These are phyloP conservation scores for Coenonympha arcania DNA, from an alignment of 2,888 invertebrate genomes.

Conservation along the genomic window DNA sequence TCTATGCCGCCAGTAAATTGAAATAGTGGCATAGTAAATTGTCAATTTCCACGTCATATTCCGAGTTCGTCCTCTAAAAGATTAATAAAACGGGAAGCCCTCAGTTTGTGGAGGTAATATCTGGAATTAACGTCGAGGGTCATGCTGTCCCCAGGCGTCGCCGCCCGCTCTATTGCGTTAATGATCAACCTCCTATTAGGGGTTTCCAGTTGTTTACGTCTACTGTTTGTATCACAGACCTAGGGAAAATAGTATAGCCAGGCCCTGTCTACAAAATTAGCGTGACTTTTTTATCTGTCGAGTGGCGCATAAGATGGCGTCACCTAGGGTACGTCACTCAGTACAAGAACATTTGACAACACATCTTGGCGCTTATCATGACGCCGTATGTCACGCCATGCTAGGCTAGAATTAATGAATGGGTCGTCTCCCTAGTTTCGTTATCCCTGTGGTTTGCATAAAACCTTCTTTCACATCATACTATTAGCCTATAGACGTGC, in stretches of 20 bases:
- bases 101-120: conserved; percentile 42
- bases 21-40: conserved; percentile 27
- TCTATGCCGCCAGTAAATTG: conserved; percentile 23
- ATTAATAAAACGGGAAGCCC: conserved; percentile 38
- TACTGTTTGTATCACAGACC: background rate
- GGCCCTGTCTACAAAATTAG: too few relatives aligned
- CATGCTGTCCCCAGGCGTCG: conserved; percentile 34
- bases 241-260: too few relatives aligned
- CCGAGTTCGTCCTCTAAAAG: conserved; percentile 31
- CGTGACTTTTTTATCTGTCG: too few relatives aligned
- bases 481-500: background rate
- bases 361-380: too few relatives aligned
- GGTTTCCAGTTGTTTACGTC: conserved; percentile 13
- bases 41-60: conserved; percentile 28
- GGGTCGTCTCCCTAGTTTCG: too few relatives aligned
- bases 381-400: too few relatives aligned
- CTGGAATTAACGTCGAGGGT: conserved; percentile 39
- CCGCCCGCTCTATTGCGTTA: conserved; percentile 34
- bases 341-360: too few relatives aligned
- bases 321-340: too few relatives aligned
- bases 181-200: conserved; percentile 30
- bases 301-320: too few relatives aligned
- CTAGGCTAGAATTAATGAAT: too few relatives aligned
- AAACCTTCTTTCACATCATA: background rate
- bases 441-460: too few relatives aligned